Evolutionary conservation across 1,140 invertebrate genomes (phyloP), one percentile per base, ranked within the genome.

Genomic region (Zaprionus nigranus): DNA sequence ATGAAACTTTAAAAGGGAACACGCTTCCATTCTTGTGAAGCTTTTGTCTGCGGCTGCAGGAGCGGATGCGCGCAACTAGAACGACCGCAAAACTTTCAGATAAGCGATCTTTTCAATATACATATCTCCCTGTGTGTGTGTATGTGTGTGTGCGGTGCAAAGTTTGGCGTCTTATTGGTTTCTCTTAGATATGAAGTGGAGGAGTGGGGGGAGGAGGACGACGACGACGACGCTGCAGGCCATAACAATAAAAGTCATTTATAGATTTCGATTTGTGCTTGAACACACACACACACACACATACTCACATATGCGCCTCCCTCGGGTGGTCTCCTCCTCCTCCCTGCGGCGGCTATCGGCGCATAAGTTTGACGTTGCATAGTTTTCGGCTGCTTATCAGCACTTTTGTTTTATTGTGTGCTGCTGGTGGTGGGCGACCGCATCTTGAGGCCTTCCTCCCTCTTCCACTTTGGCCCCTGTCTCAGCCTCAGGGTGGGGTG

Each of bases 181-280:
- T 68, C 20, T 40, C 64, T 74, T 64, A 53, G 65, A 58, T 56
- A 36, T 56, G 17, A 46, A 53, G 78, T 56, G 66, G 7, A 30
- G 58, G 54, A 53, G 59, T 36, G 26, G 12, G 46, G 20, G 24
- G 36, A 61, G n/a, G 9, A n/a, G 26, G 20, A 56, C 54, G 61
- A 63, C 20, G 26, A 62, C 65, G 62, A 38, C 65, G 76, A 38
- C 79, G 83, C 83, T 77, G 58, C 85, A 75, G 83, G 83, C 83
- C 58, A 87, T 87, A 87, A 87, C 85, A 87, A 87, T 87, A 87
- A 87, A 87, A 87, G 83, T 88, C 83, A 87, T 87, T 87, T 87
- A 87, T 88, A 87, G 83, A 87, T 87, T 87, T 87, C 83, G 83
- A 87, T 87, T 85, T 88, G 71, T 70, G 34, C n/a, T 15, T 40